Evolutionary conservation across 2,888 invertebrate species (phyloP).

Genomic region (Myathropa florea): DNA sequence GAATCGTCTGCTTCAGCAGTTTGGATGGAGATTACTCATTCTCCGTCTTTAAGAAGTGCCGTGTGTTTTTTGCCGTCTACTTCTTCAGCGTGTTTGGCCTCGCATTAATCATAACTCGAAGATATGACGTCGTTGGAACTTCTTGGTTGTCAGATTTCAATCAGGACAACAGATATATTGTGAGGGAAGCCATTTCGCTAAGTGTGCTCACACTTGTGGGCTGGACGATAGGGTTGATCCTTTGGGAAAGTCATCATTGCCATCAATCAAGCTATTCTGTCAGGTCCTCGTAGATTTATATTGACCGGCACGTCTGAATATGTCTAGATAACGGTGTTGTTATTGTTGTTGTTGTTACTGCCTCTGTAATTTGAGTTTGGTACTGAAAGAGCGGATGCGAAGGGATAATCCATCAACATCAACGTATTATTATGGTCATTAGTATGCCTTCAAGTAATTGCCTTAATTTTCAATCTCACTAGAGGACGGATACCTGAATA

Average conservation of each 20-base stretch:
- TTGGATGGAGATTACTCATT: background rate
- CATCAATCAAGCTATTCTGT: constrained; percentile 67
- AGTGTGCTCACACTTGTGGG: background rate
- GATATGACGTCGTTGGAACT: background rate
- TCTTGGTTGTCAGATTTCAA: background rate
- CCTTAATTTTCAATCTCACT: constrained; percentile 58
- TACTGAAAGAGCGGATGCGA: constrained; percentile 49
- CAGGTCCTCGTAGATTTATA: constrained; percentile 62
- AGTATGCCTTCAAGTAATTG: constrained; percentile 67
- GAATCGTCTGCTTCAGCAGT: background rate
- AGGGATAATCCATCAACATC: constrained; percentile 70
- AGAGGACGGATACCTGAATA: background rate
- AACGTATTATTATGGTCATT: constrained; percentile 69
- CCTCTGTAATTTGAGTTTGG: background rate
- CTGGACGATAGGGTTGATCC: constrained; percentile 9
- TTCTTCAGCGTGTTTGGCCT: background rate
- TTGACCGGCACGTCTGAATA: constrained; percentile 44
- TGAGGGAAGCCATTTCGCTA: background rate
- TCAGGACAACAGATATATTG: background rate
- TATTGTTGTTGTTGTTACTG: constrained; percentile 41
- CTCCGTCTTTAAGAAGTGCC: background rate
- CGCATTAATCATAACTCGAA: constrained; percentile 42
- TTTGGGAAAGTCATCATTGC: constrained; percentile 56
- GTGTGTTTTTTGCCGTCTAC: background rate
- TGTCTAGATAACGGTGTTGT: constrained; percentile 24